Base-by-base conservation (phyloP, 2,113 vertebrate species). In the Tupaia tana region DNA sequence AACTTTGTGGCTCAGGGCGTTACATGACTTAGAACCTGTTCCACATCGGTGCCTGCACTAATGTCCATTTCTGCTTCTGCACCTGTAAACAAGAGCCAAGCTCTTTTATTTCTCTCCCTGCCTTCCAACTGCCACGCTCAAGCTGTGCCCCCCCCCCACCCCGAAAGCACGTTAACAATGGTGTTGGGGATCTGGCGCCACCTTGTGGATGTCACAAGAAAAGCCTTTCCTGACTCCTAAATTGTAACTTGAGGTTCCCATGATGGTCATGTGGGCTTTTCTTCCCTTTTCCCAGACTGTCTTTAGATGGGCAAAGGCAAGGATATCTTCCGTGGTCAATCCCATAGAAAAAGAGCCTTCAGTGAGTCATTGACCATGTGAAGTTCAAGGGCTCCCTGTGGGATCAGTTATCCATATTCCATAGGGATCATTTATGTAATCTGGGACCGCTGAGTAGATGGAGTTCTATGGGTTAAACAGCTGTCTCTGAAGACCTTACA, bases 121-220 rank as follows among this genome's bases (percentile, higher is more conserved):
- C 6, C 13, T 69, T 52, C 69, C 64, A 54, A 92, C 18, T 29
- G 2, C 11, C 29, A 22, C 3, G 8, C 10, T 29, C 5, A 31
- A 22, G 7, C 52, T 22, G 34, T 54, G 69, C 19, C 10, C 61
- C 14, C 34, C 43, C 15, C 19, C 10, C 61, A 11, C 34, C 43
- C 15, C 16, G 20, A 6, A 90, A 19, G 10, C 6, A 15, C 34
- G 1, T 27, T 27, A 9, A 14, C 18, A 22, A 27, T 11, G 52
- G 56, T 52, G 9, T 52, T 66, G 52, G 88, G 27, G 63, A 74
- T 34, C 27, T 58, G 86, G 63, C 92, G 93, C 88, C 95, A 91
- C 73, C 91, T 97, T 67, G 83, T 93, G 91, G 91, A 83, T 61
- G 9, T 9, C 20, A 56, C 1, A 24, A 31, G 29, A 86, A 91